Conservation (phyloP, 2,113 vertebrate genomes). For the Actenoides hombroni region DNA sequence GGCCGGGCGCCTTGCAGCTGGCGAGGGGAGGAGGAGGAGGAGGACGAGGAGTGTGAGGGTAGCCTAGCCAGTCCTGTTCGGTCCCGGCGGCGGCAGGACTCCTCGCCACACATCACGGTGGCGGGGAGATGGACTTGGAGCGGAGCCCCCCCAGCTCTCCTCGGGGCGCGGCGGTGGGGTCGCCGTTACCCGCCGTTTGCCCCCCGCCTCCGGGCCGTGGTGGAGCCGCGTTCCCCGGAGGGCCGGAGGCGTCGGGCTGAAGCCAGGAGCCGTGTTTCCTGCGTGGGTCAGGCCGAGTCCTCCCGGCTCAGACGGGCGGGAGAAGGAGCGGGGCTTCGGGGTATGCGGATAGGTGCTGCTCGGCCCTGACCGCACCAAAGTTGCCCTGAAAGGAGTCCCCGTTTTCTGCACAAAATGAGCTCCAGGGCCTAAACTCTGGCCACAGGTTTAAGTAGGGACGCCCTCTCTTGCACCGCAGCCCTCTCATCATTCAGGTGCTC, state of each 20-base stretch:
- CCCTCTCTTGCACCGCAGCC: rapidly evolving
- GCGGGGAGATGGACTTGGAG: too few species aligned
- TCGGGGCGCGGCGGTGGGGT: not conserved
- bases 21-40: too few species aligned
- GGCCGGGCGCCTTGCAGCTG: too few species aligned
- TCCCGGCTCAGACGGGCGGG: not conserved
- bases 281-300: not conserved
- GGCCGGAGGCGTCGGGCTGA: rapidly evolving
- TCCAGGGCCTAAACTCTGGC: not conserved
- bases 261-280: rapidly evolving
- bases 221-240: not conserved
- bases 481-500: rapidly evolving
- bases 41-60: too few species aligned
- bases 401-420: not conserved
- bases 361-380: rapidly evolving
- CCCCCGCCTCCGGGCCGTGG: not conserved
- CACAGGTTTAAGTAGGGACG: rapidly evolving
- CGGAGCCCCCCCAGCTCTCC: rapidly evolving
- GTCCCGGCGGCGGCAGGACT: not conserved
- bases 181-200: not conserved
- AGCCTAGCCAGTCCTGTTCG: not conserved
- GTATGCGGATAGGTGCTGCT: too few species aligned
- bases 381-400: too few species aligned
- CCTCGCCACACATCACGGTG: too few species aligned
- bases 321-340: rapidly evolving